These are phyloP conservation scores for Bombylius major DNA, from an alignment of 2,888 invertebrate genomes.

Conservation along the genomic window DNA sequence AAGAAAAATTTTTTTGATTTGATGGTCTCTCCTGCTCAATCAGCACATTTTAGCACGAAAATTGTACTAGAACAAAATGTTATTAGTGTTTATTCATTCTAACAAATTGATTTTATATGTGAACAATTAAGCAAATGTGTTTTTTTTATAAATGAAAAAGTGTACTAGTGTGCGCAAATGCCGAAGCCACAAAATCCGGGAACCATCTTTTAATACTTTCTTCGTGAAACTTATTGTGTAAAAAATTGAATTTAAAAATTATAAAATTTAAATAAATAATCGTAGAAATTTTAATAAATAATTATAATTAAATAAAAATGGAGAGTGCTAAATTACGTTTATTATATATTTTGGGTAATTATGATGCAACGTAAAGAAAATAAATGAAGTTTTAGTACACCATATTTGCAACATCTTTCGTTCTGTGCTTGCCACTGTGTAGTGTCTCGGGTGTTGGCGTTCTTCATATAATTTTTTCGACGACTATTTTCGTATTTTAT, in stretches of 20 bases:
- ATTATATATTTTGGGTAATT: conserved; percentile 4
- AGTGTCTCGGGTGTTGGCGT: conserved; percentile 20
- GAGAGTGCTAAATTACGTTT: neutral
- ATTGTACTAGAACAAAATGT: neutral
- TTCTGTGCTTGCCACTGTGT: conserved; percentile 2
- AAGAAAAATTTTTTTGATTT: neutral
- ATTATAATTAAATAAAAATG: neutral
- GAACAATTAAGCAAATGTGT: neutral
- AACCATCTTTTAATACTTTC: conserved; percentile 19
- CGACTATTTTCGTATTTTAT: neutral
- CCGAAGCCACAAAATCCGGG: conserved; percentile 18
- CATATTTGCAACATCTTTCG: neutral
- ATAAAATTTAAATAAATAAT: neutral
- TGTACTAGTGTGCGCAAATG: conserved; percentile 8
- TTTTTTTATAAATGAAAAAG: neutral
- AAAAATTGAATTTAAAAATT: neutral
- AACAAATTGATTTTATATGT: neutral
- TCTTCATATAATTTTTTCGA: conserved; percentile 6
- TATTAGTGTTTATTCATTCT: conserved; percentile 2
- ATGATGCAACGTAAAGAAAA: conserved; percentile 4
- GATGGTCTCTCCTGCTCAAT: neutral
- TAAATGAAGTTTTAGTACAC: neutral
- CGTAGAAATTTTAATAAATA: neutral
- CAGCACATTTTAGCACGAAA: neutral
- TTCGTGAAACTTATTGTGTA: conserved; percentile 2